Base-by-base conservation (phyloP, 2,888 invertebrate species). In the Leptinotarsa tumamoca region DNA sequence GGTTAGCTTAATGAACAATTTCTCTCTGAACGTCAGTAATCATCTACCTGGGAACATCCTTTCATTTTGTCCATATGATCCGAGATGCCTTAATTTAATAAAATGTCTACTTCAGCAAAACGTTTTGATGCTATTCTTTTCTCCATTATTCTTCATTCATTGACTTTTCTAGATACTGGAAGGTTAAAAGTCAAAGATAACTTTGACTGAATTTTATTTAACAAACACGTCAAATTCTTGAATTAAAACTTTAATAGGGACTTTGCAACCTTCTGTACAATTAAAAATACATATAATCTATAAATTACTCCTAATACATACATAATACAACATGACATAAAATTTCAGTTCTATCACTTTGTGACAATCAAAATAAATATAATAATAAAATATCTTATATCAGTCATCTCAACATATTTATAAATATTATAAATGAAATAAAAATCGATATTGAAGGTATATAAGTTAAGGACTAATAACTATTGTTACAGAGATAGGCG, bases 301-400 rank as follows among this genome's bases (percentile, higher is more conserved):
- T 33, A 63, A 21, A 52, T n/a, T 58, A 58, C 49, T 49, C 58
- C 33, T 70, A 51, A 70, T 49, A 70, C 18, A 58, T 49, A 49
- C 5, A 70, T 58, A 70, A 58, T 61, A 15, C 33, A 70, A 56
- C 49, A 15, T 54, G 61, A 56, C 49, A 49, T 27, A 68, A 75
- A 75, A 58, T 69, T 52, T 76, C 72, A 76, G 70, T 76, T 72
- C 67, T 70, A 73, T 76, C 72, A 76, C 75, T 33, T 52, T 54
- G 69, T 74, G 70, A 74, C 51, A 69, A 67, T 52, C n/a, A 63
- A 67, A 74, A 58, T 69, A 74, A 74, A 69, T 71, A 50, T 52
- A 54, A 33, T 33, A 33, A 33, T 33, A 33, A 33, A 33, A 33
- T 5, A 27, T 70, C 23, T 63, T 21, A 21, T 17, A 49, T 23